phyloP scores from a whole-genome alignment of 1,140 invertebrate genomes.

The Papilio polytes region DNA sequence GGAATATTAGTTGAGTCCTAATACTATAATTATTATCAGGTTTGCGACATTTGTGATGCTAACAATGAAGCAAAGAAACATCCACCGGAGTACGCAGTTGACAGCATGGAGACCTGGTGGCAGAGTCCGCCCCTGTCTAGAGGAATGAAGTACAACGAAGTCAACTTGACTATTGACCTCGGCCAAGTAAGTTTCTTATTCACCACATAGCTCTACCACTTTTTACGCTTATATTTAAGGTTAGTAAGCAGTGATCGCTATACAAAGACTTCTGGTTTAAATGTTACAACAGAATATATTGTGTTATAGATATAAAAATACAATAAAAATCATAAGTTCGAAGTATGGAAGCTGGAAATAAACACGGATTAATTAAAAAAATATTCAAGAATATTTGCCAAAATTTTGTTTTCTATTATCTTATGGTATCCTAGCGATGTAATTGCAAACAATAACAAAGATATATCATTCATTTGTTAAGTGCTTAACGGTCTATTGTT shows the following conservation, averaged over 20 bases:
- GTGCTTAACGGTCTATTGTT: too few species aligned
- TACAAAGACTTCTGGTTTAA: too few species aligned
- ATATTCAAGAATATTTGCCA: too few species aligned
- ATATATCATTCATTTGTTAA: too few species aligned
- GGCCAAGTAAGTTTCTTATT: slow-evolving; percentile 90
- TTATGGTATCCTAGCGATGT: too few species aligned
- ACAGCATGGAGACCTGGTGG: slow-evolving; percentile 98
- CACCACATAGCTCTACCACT: not conserved
- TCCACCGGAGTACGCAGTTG: slow-evolving; percentile 95
- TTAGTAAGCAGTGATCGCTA: not conserved
- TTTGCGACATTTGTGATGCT: slow-evolving; percentile 96
- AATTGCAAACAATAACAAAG: too few species aligned
- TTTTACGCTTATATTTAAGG: not conserved
- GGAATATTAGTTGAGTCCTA: not conserved
- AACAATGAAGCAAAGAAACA: slow-evolving; percentile 90
- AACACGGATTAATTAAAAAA: too few species aligned
- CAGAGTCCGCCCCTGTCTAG: slow-evolving; percentile 98
- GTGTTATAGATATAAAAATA: too few species aligned
- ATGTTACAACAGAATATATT: too few species aligned
- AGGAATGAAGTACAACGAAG: slow-evolving; percentile 97
- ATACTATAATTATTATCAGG: slow-evolving; percentile 85
- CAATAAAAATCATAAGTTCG: too few species aligned
- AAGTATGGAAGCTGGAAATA: too few species aligned
- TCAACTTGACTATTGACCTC: slow-evolving; percentile 98
- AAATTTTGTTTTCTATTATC: too few species aligned